Conservation (phyloP, 2,888 invertebrate species). For the Rhabditoides inermis region DNA sequence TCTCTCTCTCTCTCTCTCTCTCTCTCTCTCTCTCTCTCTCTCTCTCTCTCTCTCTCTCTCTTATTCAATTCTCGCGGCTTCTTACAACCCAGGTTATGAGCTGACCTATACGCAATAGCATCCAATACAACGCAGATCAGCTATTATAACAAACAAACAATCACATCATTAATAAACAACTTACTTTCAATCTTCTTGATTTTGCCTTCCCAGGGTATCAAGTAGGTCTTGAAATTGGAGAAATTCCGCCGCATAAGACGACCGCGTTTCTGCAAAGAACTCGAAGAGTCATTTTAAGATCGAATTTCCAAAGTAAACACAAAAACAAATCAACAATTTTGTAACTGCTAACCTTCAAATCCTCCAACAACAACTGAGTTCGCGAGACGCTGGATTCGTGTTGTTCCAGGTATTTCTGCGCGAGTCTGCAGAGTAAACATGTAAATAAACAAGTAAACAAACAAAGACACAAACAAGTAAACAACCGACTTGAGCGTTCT, state of each 20-base stretch:
- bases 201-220: conserved; percentile 88
- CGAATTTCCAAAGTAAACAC: too few species aligned
- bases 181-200: conserved; percentile 87
- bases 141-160: not conserved
- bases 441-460: not conserved
- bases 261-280: conserved; percentile 10
- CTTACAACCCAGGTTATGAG: too few species aligned
- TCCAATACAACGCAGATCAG: too few species aligned
- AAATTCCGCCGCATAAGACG: conserved; percentile 67
- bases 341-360: too few species aligned
- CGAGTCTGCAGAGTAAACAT: conserved; percentile 43
- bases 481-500: conserved; percentile 43
- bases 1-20: too few species aligned
- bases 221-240: conserved; percentile 71
- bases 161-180: conserved; percentile 4
- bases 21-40: too few species aligned
- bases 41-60: too few species aligned
- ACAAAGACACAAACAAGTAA: not conserved
- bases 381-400: conserved; percentile 53
- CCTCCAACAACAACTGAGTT: conserved; percentile 53
- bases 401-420: conserved; percentile 53
- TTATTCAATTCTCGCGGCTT: too few species aligned
- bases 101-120: too few species aligned
- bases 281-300: too few species aligned
- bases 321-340: too few species aligned